phyloP scores from a whole-genome alignment of 2,797 vertebrate species.

The Nasua narica region DNA sequence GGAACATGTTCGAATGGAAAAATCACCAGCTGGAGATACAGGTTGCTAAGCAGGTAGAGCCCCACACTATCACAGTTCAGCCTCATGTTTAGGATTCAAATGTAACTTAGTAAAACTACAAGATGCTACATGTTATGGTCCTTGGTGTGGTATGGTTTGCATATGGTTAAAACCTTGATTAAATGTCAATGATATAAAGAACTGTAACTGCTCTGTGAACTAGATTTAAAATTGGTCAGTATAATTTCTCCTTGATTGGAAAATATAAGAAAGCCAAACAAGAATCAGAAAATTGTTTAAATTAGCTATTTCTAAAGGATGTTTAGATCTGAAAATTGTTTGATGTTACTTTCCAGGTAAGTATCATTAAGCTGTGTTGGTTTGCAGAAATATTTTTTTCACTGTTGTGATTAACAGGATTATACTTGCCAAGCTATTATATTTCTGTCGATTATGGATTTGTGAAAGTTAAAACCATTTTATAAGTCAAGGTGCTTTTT shows the following conservation, averaged over 20 bases:
- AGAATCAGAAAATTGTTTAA: conserved; percentile 21
- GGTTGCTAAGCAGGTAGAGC: neutral
- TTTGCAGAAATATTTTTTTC: conserved; percentile 15
- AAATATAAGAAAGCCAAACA: neutral
- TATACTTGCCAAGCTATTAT: neutral
- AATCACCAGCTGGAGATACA: neutral
- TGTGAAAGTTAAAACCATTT: conserved; percentile 8
- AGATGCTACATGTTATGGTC: neutral
- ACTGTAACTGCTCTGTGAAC: neutral
- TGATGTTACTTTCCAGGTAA: neutral
- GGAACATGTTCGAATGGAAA: neutral
- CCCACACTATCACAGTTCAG: neutral
- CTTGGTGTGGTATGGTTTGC: neutral
- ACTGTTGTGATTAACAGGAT: neutral
- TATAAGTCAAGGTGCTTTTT: neutral
- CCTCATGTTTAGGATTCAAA: neutral
- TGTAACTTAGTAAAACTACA: neutral
- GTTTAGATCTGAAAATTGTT: neutral
- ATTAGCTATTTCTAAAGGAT: neutral
- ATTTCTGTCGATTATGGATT: neutral
- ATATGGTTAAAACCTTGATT: neutral
- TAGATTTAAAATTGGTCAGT: neutral
- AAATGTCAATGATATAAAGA: conserved; percentile 9
- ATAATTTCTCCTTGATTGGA: neutral
- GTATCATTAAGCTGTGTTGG: neutral